Evolutionary conservation across 2,888 invertebrate genomes (phyloP), one percentile per base, ranked within the genome.

Genomic region (Ommatoiulus sabulosus): DNA sequence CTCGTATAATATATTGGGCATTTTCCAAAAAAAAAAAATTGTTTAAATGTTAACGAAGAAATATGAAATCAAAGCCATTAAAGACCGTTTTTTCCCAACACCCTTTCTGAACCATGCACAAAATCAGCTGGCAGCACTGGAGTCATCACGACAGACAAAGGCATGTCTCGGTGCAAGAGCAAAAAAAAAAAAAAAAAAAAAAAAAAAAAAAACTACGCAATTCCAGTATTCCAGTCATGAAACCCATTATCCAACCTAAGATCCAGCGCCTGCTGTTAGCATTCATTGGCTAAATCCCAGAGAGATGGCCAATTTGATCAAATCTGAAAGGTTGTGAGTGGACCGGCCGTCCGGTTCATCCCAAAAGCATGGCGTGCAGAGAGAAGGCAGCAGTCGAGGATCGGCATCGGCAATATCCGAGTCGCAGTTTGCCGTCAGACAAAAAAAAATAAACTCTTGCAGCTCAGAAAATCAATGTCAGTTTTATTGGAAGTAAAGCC

Each of bases 401-500:
- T 80, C 15, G 35, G 35, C 35, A 80, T 35, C 24, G 35, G 35
- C 80, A 35, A 10, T 80, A 24, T 15, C 80, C 12, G 5, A 80
- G 80, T 80, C 35, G 80, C 80, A 24, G 10, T 43, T 72, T 43
- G 80, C 35, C 80, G 80, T 80, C 35, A 80, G 80, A 24, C 80
- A 80, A 80, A 80, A 80, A 80, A 80, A 80, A 57, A 48, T 10
- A 52, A 72, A 6, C 24, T 3, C 35, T 80, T 12, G 35, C 80
- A 80, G 80, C 80, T 80, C 35, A 87, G 52, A 87, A 87, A 87
- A 87, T 87, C 87, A 87, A 87, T 87, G 87, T 57, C 87, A 87
- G 44, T 87, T 87, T 87, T 87, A 87, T 48, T 87, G 87, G 87
- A 87, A 87, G 57, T 52, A 87, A 48, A 87, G 87, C 48, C 87